These are phyloP conservation scores for Alauda arvensis DNA, from an alignment of 2,797 vertebrate genomes.

Conservation along the genomic window DNA sequence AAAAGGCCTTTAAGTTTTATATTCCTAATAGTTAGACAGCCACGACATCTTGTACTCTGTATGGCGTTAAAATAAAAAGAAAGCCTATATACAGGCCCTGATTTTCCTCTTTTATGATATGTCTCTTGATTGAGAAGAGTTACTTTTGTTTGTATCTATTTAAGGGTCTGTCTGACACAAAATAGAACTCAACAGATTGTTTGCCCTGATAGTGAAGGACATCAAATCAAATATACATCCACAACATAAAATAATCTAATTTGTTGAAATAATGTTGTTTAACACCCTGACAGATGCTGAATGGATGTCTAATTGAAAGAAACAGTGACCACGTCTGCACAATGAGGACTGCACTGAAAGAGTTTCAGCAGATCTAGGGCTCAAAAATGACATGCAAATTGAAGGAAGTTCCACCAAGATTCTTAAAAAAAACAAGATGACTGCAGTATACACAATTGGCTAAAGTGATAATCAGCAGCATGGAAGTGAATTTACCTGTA, in stretches of 20 bases:
- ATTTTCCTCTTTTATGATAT: neutral
- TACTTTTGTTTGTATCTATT: neutral
- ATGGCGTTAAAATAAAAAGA: neutral
- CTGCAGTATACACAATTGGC: neutral
- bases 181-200: neutral
- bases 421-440: neutral
- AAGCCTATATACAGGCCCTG: neutral
- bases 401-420: neutral
- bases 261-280: neutral
- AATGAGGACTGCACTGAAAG: neutral
- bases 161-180: neutral
- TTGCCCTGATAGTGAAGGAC: neutral
- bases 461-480: neutral
- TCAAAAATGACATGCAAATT: neutral
- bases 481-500: neutral
- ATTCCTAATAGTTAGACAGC: neutral
- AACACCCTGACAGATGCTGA: neutral
- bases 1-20: neutral
- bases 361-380: neutral
- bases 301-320: neutral
- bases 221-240: neutral
- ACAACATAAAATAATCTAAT: neutral
- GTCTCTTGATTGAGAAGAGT: neutral
- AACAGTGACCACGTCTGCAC: neutral
- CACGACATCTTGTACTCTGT: neutral